Base-by-base conservation (phyloP, 2,113 vertebrate genomes). In the Plotosus lineatus region DNA sequence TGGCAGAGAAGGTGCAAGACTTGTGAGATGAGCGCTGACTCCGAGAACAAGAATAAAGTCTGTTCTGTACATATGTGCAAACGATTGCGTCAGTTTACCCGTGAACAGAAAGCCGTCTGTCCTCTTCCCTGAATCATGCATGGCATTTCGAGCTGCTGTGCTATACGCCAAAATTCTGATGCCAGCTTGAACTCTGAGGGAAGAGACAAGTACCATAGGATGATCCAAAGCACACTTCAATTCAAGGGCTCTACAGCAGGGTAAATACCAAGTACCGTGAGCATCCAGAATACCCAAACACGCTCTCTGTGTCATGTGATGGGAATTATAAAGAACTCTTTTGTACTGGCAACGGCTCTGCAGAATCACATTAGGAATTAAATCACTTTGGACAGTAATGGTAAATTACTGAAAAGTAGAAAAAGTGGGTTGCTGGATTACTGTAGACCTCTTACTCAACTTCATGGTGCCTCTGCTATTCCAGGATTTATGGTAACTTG, bases 71-170 rank as follows among this genome's bases (percentile, higher is more conserved):
- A 23, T 53, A 21, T 71, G 42, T 48, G 48, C 7, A 40, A 81
- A 48, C 1, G n/a, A 42, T 17, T 42, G 36, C 40, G 4, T 63
- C 40, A 71, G 61, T 12, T 78, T 6, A 17, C 3, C n/a, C 55
- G n/a, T 9, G 77, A 38, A 42, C 3, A 10, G 1, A 9, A 6
- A 6, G 44, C 53, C 50, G 12, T 79, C 60, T 42, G 46, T 53
- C 28, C 3, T 5, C 58, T 31, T 23, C 75, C 46, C 46, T 81
- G 80, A 66, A 66, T 81, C 71, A 68, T n/a, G 28, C 51, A 23
- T 55, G 19, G 7, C 26, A 33, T 38, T 55, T 19, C 12, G 44
- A 46, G 51, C 26, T 38, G 33, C n/a, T n/a, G 21, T 38, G 61
- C 40, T 63, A 46, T 69, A 48, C 33, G 48, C 26, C 14, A 38